phyloP scores from a whole-genome alignment of 2,888 invertebrate genomes.

The Brachypalpus laphriformis region DNA sequence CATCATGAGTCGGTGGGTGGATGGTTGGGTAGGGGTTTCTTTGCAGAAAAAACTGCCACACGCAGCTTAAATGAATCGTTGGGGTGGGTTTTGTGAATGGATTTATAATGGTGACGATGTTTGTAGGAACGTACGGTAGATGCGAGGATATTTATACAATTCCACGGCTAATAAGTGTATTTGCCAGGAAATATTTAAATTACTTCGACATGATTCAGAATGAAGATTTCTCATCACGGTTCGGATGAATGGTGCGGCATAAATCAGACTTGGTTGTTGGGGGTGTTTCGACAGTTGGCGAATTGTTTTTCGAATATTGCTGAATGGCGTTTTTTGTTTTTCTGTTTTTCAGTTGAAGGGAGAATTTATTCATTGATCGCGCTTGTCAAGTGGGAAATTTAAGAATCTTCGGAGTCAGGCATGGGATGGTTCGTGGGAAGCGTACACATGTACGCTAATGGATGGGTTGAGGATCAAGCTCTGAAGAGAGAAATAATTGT shows the following conservation, averaged over 20 bases:
- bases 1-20: background rate
- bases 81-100: slow-evolving; percentile 17
- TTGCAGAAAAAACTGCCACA: background rate
- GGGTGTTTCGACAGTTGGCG: background rate
- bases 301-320: background rate
- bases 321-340: background rate
- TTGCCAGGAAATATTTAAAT: slow-evolving; percentile 43
- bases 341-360: too few relatives aligned
- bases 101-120: slow-evolving; percentile 39
- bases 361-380: too few relatives aligned
- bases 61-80: background rate
- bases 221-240: slow-evolving; percentile 46
- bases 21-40: background rate
- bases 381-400: too few relatives aligned
- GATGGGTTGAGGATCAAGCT: too few relatives aligned
- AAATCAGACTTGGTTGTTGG: slow-evolving; percentile 16
- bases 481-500: too few relatives aligned
- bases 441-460: too few relatives aligned
- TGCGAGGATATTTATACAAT: slow-evolving; percentile 38
- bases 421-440: too few relatives aligned
- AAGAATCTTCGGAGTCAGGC: too few relatives aligned
- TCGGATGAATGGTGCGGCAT: slow-evolving; percentile 39
- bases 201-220: slow-evolving; percentile 29
- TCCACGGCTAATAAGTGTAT: slow-evolving; percentile 22
- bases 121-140: slow-evolving; percentile 5